Evolutionary conservation across 2,113 vertebrate species (phyloP).

Genomic region (Lophius piscatorius): DNA sequence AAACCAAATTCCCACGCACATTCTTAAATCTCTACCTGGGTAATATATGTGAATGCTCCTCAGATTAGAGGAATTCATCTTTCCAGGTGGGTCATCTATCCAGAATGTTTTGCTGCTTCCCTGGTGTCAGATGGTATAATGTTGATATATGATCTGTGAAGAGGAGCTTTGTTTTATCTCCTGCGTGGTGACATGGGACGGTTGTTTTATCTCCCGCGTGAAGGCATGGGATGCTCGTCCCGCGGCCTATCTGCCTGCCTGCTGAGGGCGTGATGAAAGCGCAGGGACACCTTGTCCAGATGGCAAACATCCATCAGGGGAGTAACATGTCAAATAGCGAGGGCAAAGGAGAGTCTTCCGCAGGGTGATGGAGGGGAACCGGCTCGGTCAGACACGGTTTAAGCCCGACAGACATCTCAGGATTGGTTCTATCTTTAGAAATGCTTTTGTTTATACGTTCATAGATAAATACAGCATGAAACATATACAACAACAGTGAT

Average conservation of each 20-base stretch:
- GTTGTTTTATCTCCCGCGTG: constrained; percentile 69
- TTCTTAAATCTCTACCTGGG: constrained; percentile 26
- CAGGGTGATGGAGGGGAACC: constrained; percentile 28
- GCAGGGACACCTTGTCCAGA: constrained; percentile 63
- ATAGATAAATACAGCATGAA: too few species aligned
- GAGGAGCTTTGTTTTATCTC: constrained; percentile 70
- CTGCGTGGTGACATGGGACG: constrained; percentile 66
- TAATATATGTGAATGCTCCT: constrained; percentile 63
- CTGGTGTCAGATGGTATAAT: constrained; percentile 68
- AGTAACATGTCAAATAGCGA: constrained; percentile 47
- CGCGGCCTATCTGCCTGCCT: constrained; percentile 32
- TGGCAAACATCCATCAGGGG: constrained; percentile 69
- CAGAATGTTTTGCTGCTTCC: constrained; percentile 69
- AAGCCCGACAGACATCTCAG: constrained; percentile 22
- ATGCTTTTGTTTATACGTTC: too few species aligned
- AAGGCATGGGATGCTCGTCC: constrained; percentile 38
- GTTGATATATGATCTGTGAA: constrained; percentile 80
- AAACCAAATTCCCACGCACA: constrained; percentile 17
- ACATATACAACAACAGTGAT: neutral
- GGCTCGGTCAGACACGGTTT: constrained; percentile 32
- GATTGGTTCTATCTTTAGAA: neutral
- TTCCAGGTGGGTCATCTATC: constrained; percentile 63
- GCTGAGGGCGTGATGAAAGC: constrained; percentile 74
- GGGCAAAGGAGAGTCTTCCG: constrained; percentile 49
- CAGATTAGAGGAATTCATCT: constrained; percentile 64